A percentile compares a stretch with the other conserved stretches of the same genome.
These are phyloP conservation scores for Delphinus delphis DNA, from an alignment of 2,113 vertebrate species.

Conservation along the genomic window DNA sequence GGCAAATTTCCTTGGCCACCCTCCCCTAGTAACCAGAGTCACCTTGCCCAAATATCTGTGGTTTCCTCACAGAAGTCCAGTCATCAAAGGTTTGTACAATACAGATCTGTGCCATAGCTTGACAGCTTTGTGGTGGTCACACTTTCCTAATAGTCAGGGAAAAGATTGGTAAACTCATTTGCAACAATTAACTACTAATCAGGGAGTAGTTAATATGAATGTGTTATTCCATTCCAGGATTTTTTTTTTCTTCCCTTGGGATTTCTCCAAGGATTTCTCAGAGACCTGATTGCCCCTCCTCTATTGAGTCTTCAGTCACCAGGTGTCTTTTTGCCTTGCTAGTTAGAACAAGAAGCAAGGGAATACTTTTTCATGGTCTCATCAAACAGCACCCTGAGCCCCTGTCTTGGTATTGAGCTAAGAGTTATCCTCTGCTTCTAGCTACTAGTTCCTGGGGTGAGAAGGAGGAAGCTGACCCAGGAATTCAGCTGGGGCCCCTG, in stretches of 20 bases:
- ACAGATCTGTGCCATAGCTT: not conserved
- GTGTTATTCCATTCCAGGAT: not conserved
- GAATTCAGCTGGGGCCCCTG: not conserved
- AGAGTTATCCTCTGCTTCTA: not conserved
- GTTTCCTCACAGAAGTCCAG: not conserved
- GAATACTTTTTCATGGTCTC: not conserved
- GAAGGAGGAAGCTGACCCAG: not conserved
- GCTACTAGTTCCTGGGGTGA: not conserved
- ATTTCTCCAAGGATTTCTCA: conserved; percentile 38
- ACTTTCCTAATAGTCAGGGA: not conserved
- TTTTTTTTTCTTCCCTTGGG: not conserved
- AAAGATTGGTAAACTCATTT: conserved; percentile 44
- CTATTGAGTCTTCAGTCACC: not conserved
- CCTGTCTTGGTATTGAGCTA: not conserved
- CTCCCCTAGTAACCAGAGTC: not conserved
- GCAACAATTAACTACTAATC: conserved; percentile 58
- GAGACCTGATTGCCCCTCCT: not conserved
- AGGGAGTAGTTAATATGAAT: conserved; percentile 53
- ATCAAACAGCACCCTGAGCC: not conserved
- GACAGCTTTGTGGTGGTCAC: not conserved
- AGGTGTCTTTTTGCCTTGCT: not conserved
- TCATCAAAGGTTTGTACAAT: not conserved
- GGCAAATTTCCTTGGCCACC: not conserved
- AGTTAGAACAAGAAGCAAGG: not conserved
- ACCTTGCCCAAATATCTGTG: not conserved